phyloP scores from a whole-genome alignment of 2,113 vertebrate species.

The Polyodon spathula region DNA sequence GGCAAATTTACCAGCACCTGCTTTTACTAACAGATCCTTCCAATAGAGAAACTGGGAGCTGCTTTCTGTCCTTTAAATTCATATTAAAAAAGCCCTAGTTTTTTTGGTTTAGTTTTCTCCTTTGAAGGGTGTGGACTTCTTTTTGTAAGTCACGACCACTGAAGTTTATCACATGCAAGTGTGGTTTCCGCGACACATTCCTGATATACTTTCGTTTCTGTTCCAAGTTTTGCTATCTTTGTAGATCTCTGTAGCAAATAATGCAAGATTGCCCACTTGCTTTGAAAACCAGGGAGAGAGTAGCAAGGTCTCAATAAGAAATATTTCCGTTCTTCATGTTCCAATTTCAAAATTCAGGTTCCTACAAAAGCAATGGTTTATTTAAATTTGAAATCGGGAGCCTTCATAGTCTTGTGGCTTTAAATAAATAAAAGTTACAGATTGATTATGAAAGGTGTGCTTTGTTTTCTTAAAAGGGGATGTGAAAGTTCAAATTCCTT shows the following conservation, averaged over 20 bases:
- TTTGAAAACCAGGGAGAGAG: neutral
- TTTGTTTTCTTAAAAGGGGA: slow-evolving; percentile 1
- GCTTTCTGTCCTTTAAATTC: neutral
- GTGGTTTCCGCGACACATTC: too few relatives aligned
- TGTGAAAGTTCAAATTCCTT: slow-evolving; percentile 43
- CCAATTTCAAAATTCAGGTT: neutral
- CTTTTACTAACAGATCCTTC: neutral
- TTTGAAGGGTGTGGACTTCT: neutral
- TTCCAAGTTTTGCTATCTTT: neutral
- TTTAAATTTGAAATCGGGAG: too few relatives aligned
- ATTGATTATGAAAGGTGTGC: too few relatives aligned
- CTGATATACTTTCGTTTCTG: neutral
- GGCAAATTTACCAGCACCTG: neutral
- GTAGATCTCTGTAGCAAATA: neutral
- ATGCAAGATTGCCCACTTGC: neutral
- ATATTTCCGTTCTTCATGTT: neutral
- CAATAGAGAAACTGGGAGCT: too few relatives aligned
- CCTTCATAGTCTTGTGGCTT: too few relatives aligned
- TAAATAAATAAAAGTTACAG: too few relatives aligned
- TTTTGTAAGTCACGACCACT: too few relatives aligned
- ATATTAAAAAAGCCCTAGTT: neutral
- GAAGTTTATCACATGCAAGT: too few relatives aligned
- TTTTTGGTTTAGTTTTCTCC: neutral
- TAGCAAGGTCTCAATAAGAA: neutral
- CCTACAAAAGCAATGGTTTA: too few relatives aligned